Conservation (phyloP, 2,113 vertebrate species). For the Emydocephalus ijimae region DNA sequence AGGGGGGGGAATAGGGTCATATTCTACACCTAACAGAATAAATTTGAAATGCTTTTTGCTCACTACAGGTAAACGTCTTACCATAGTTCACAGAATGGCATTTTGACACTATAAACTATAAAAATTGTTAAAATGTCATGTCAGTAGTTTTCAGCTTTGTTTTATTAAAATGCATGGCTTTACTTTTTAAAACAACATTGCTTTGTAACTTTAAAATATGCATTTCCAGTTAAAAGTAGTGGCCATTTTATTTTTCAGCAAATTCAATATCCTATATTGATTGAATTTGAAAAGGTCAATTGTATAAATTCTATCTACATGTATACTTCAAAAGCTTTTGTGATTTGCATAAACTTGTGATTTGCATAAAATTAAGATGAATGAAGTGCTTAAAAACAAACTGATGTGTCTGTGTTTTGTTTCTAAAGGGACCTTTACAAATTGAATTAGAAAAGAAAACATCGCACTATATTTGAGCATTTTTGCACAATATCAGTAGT, state of each 20-base stretch:
- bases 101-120: slow-evolving; percentile 56
- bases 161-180: slow-evolving; percentile 52
- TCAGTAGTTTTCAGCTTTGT: slow-evolving; percentile 60
- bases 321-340: slow-evolving; percentile 64
- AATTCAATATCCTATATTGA: slow-evolving; percentile 51
- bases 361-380: slow-evolving; percentile 58
- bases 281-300: slow-evolving; percentile 65
- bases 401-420: slow-evolving; percentile 50
- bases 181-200: slow-evolving; percentile 45
- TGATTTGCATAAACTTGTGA: slow-evolving; percentile 64
- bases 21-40: not conserved
- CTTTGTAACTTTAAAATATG: slow-evolving; percentile 60
- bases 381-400: slow-evolving; percentile 51
- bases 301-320: slow-evolving; percentile 55
- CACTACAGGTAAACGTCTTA: slow-evolving; percentile 50
- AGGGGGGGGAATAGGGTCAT: slow-evolving; percentile 30
- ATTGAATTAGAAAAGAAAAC: slow-evolving; percentile 56
- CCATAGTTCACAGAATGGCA: slow-evolving; percentile 56
- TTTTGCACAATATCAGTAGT: slow-evolving; percentile 19
- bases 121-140: slow-evolving; percentile 59
- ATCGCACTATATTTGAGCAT: slow-evolving; percentile 33
- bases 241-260: slow-evolving; percentile 41
- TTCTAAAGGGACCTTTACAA: slow-evolving; percentile 66
- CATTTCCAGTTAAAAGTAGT: slow-evolving; percentile 35
- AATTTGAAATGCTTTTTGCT: slow-evolving; percentile 18